phyloP scores from a whole-genome alignment of 1,140 invertebrate species.

The Heliconius congener region DNA sequence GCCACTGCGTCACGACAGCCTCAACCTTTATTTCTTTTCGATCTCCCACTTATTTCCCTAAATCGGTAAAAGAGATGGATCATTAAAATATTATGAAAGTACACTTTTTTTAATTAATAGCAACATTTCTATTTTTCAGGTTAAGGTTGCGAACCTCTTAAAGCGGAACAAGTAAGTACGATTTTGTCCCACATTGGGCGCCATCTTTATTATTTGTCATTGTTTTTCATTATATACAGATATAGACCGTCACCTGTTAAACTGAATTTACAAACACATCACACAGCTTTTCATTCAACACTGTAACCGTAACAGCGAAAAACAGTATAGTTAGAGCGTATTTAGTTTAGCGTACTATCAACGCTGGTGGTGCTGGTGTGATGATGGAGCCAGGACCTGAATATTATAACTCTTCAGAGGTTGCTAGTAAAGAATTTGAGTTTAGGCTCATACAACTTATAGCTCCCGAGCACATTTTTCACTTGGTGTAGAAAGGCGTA shows the following conservation, averaged over 20 bases:
- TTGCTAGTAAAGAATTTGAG: no score
- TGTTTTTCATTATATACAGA: background rate
- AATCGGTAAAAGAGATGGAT: background rate
- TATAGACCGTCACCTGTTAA: background rate
- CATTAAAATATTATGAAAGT: background rate
- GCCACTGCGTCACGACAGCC: background rate
- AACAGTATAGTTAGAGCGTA: no score
- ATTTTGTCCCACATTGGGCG: background rate
- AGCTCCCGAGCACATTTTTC: no score
- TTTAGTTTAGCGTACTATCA: no score
- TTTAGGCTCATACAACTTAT: no score
- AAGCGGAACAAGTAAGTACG: conserved; percentile 1
- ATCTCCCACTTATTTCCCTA: background rate
- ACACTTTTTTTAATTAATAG: conserved; percentile 2
- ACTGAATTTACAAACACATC: no score
- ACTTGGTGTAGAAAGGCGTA: no score
- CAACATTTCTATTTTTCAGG: background rate
- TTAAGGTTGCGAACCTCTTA: background rate
- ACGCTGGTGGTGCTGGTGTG: no score
- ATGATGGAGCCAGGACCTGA: no score
- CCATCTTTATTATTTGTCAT: background rate
- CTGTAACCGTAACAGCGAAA: no score
- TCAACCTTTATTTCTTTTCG: background rate
- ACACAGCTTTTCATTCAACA: no score
- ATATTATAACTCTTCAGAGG: no score